Conservation (phyloP, 2,113 vertebrate genomes). For the Heliornis fulica region DNA sequence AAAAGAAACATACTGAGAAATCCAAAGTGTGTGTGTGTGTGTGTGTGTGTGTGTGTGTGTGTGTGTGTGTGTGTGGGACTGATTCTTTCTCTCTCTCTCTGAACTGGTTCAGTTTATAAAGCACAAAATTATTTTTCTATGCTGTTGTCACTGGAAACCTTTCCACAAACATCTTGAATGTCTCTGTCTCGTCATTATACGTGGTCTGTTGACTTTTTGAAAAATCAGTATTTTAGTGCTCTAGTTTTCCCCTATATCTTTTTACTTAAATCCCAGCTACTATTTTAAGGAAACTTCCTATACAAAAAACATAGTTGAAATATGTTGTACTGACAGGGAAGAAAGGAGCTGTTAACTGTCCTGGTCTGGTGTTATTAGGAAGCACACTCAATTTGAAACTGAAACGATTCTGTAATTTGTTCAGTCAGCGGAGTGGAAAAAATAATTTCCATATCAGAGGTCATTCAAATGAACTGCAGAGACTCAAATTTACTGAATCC, state of each 20-base stretch:
- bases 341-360: not conserved
- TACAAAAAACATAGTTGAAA: not conserved
- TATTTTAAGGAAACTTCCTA: not conserved
- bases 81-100: not conserved
- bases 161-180: not conserved
- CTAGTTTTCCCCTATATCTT: not conserved
- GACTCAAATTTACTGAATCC: not conserved
- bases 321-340: not conserved
- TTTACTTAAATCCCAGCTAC: not conserved
- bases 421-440: not conserved
- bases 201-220: not conserved
- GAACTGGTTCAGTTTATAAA: not conserved
- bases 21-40: not conserved
- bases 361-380: not conserved
- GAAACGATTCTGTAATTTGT: not conserved
- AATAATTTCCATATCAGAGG: not conserved
- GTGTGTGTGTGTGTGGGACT: not conserved
- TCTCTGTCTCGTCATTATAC: not conserved
- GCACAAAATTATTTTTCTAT: not conserved
- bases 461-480: not conserved
- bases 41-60: too few relatives aligned
- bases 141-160: not conserved
- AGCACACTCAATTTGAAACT: not conserved
- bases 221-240: not conserved
- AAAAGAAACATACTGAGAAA: not conserved